Evolutionary conservation across 2,113 vertebrate genomes (phyloP), one percentile per base, ranked within the genome.

Genomic region (Brienomyrus longianalis): DNA sequence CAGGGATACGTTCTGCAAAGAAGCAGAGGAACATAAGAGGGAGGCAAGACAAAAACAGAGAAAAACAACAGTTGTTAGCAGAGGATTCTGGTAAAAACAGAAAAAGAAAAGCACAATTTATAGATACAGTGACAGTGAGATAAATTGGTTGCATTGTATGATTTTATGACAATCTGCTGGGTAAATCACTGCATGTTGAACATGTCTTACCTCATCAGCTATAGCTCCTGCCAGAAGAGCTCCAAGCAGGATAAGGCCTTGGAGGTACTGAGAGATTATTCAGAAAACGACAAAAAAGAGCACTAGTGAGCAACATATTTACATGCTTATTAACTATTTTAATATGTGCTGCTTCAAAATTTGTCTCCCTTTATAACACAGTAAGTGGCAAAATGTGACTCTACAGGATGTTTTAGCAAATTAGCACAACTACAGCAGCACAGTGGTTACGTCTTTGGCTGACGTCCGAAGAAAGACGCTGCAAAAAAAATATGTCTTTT

Each of bases 191-290:
- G 43, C 27, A 88, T 27, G 51, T 39, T 13, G n/a, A 54, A 62
- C 15, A 54, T 66, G 7, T 21, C 54, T 88, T 52, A 88, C 87
- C 54, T 88, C 87, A 43, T 88, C 87, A 47, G 87, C 87, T 39
- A 45, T 27, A 15, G 15, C 45, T 23, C 31, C 35, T 11, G 23
- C 35, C 43, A 66, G 87, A 59, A 88, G 59, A 47, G 19, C n/a
- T 88, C 87, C 87, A 43, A 88, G 59, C 3, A 88, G 59, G 13
- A 39, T 35, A 19, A 74, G 15, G 54, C 45, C 31, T 9, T 21
- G 35, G 17, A 66, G 17, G 45, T 59, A 66, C 87, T 88, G 59
- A n/a, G n/a, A 27, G 9, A 31, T 27, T 5, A 31, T 70, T 13
- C 62, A 70, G n/a, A 13, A 70, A 70, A 31, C 0, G 23, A 48